Evolutionary conservation across 30 jellyfish, hydroid and myxozoan species (phyloP).

Genomic region (Cassiopea andromeda): DNA sequence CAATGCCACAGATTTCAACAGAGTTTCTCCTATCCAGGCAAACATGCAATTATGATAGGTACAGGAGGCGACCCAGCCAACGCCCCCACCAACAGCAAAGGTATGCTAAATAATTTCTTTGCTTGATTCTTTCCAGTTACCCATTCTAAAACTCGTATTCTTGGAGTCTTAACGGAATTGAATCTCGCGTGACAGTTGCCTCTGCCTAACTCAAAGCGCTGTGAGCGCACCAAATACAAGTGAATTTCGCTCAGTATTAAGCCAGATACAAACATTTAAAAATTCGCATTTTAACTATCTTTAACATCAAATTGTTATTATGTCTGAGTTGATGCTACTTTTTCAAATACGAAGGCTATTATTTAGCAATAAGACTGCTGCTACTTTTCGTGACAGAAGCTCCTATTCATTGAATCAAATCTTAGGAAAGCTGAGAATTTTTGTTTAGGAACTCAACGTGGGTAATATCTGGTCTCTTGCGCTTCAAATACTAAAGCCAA

Average conservation of each 20-base stretch:
- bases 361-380: not conserved
- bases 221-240: constrained; percentile 59
- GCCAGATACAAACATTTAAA: not conserved
- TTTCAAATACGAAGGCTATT: no score
- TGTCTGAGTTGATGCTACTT: no score
- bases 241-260: not conserved
- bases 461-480: not conserved
- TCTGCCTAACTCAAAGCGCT: constrained; percentile 2
- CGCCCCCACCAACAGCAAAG: constrained; percentile 59
- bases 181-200: constrained; percentile 50
- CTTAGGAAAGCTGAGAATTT: not conserved
- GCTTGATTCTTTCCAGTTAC: not conserved
- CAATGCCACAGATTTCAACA: constrained; percentile 67
- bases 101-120: constrained; percentile 8
- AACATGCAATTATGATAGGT: constrained; percentile 64
- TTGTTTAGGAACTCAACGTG: not conserved
- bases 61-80: constrained; percentile 66
- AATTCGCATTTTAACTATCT: not conserved
- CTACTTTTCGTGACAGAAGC: not conserved
- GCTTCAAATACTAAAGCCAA: no score
- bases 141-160: not conserved
- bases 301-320: not conserved
- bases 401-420: not conserved
- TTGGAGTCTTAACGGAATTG: not conserved
- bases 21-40: constrained; percentile 68